Percentiles rank a stretch among this genome's conserved stretches.
Evolutionary conservation across 2,113 vertebrate species (phyloP).

Genomic region (Ciconia maguari): DNA sequence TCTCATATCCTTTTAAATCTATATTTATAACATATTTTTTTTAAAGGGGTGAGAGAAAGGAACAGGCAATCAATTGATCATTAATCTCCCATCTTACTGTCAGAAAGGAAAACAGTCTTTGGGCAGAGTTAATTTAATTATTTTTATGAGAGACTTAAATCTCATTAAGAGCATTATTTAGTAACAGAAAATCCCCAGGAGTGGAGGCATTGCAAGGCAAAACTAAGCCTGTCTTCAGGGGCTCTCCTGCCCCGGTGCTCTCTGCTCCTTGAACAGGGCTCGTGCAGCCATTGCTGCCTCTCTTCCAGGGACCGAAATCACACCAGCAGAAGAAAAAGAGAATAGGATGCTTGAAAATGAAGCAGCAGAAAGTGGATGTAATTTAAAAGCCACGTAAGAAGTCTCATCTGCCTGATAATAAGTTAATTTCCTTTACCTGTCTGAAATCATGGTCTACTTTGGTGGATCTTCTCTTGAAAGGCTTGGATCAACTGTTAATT

Average conservation of each 20-base stretch:
- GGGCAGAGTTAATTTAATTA: conserved; percentile 8
- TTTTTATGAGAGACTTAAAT: conserved; percentile 33
- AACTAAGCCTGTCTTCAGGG: not conserved
- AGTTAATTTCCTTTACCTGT: not conserved
- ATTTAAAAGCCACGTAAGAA: not conserved
- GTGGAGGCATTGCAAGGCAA: not conserved
- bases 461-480: not conserved
- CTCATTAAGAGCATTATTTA: conserved; percentile 14
- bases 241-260: not conserved
- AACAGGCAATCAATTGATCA: not conserved
- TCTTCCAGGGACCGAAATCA: not conserved
- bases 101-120: conserved; percentile 28
- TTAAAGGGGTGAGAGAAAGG: not conserved
- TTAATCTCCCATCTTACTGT: not conserved
- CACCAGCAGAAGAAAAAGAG: not conserved
- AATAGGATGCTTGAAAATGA: accelerated
- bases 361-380: not conserved
- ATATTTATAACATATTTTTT: not conserved
- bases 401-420: not conserved
- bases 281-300: not conserved
- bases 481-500: not conserved
- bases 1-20: not conserved
- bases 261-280: not conserved
- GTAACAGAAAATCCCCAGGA: not conserved
- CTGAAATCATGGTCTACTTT: not conserved